Evolutionary conservation across 2,797 vertebrate species (phyloP).

Genomic region (Chloroceryle inda): DNA sequence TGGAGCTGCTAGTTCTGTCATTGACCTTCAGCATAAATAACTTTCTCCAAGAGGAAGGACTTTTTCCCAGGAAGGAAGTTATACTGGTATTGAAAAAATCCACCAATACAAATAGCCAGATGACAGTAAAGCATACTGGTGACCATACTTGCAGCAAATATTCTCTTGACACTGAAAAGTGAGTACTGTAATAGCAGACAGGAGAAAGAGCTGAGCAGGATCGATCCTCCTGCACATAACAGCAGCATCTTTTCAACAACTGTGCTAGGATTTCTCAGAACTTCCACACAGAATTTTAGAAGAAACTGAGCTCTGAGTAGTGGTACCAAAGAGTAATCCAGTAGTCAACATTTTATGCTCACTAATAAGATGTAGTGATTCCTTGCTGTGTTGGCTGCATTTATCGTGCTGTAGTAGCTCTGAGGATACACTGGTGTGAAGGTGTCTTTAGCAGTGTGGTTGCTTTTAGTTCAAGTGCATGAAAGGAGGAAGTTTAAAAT

Average conservation of each 20-base stretch:
- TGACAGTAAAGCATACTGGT: background rate
- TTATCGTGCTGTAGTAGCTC: background rate
- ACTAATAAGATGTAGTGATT: background rate
- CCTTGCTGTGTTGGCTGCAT: background rate
- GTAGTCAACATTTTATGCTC: background rate
- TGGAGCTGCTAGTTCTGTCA: background rate
- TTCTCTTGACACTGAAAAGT: background rate
- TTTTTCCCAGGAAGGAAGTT: background rate
- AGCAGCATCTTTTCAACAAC: background rate
- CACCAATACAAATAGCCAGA: background rate
- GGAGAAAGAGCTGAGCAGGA: background rate
- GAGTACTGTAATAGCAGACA: background rate
- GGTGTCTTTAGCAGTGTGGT: background rate
- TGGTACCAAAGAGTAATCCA: background rate
- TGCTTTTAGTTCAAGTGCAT: background rate
- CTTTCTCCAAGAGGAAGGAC: background rate
- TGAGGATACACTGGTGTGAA: background rate
- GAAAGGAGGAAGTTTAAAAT: background rate
- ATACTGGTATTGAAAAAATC: background rate
- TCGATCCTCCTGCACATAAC: background rate
- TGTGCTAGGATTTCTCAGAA: background rate
- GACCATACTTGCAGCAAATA: background rate
- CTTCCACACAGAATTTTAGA: background rate
- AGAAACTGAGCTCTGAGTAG: background rate
- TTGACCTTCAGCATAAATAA: background rate